Conservation (phyloP, 2,797 vertebrate genomes). For the Leptodactylus fallax region DNA sequence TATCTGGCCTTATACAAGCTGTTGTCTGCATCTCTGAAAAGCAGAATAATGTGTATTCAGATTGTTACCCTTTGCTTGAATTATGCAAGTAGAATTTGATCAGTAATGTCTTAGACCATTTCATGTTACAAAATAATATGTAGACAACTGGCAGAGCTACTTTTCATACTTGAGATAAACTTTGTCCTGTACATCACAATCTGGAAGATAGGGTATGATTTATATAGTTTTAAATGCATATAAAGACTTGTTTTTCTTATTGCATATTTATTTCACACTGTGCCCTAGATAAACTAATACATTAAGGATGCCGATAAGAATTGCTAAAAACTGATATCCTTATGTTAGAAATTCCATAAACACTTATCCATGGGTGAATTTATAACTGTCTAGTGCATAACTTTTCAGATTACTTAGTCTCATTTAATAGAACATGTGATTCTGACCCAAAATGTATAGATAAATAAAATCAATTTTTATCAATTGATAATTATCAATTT, state of each 20-base stretch:
- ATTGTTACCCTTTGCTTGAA: slow-evolving; percentile 46
- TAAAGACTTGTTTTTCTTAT: slow-evolving; percentile 14
- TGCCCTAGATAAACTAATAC: slow-evolving; percentile 13
- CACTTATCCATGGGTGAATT: neutral
- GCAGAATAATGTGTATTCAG: neutral
- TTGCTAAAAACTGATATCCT: neutral
- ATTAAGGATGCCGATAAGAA: neutral
- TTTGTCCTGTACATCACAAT: slow-evolving; percentile 39
- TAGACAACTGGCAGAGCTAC: slow-evolving; percentile 22
- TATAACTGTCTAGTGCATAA: too few relatives aligned
- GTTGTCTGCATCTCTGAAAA: neutral
- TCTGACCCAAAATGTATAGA: too few relatives aligned
- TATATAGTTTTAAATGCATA: neutral
- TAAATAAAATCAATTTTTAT: too few relatives aligned
- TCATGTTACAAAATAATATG: slow-evolving; percentile 43
- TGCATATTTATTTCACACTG: slow-evolving; percentile 11
- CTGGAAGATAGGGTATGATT: neutral
- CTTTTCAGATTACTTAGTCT: too few relatives aligned
- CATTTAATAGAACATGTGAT: too few relatives aligned
- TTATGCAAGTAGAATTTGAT: slow-evolving; percentile 33
- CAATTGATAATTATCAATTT: too few relatives aligned
- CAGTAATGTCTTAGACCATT: slow-evolving; percentile 2
- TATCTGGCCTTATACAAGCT: neutral
- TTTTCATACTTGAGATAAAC: slow-evolving; percentile 43
- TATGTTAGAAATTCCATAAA: neutral